A percentile compares a stretch with the other conserved stretches of the same genome.
Conservation (phyloP, 2,888 invertebrate species). For the Tenthredo livida region DNA sequence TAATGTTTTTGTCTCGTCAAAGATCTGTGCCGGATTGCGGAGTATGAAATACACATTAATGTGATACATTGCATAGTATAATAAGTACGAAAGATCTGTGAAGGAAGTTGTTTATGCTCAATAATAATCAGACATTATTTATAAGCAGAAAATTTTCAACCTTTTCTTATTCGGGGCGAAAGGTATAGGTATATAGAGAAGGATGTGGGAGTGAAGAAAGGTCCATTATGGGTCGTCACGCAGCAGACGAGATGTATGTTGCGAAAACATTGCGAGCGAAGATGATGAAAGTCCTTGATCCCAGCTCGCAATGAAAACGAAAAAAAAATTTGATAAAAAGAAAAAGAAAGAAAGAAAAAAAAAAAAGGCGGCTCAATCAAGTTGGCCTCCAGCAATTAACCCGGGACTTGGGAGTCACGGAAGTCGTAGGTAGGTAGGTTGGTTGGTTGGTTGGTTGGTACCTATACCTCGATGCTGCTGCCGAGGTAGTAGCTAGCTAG, state of each 20-base stretch:
- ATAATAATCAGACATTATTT: neutral
- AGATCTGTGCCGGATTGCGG: neutral
- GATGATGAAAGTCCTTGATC: neutral
- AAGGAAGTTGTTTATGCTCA: neutral
- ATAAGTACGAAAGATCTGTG: neutral
- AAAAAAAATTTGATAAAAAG: neutral
- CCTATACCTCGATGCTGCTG: neutral
- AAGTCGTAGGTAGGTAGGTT: conserved; percentile 11
- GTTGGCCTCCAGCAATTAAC: conserved; percentile 40
- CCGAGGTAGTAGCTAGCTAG: too few relatives aligned
- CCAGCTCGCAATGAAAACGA: neutral
- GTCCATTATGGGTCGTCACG: neutral
- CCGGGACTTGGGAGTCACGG: conserved; percentile 37
- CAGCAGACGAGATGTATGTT: neutral
- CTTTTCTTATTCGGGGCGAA: neutral
- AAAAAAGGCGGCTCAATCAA: conserved; percentile 36
- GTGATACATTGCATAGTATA: neutral
- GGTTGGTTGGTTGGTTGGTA: neutral
- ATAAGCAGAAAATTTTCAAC: neutral
- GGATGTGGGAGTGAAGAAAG: neutral
- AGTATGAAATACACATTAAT: neutral
- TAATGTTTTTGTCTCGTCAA: neutral
- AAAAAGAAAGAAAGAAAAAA: neutral
- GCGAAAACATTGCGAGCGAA: neutral
- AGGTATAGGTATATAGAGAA: too few relatives aligned